phyloP scores from a whole-genome alignment of 2,888 invertebrate species.

The Polyommatus icarus region DNA sequence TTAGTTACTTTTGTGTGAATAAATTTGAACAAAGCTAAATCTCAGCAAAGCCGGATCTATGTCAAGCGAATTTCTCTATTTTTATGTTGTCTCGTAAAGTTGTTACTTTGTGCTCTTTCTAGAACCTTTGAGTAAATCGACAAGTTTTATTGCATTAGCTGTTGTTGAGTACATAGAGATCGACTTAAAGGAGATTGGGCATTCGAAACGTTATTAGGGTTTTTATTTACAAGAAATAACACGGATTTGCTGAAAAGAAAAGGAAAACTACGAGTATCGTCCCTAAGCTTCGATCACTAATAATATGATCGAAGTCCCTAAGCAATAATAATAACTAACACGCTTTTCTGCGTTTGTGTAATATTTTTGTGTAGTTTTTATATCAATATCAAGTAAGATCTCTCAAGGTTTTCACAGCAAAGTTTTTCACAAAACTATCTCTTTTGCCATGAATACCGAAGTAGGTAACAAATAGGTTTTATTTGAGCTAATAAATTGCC shows the following conservation, averaged over 20 bases:
- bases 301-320: no score
- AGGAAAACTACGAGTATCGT: background rate
- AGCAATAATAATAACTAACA: background rate
- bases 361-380: no score
- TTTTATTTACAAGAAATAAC: background rate
- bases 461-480: background rate
- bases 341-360: no score
- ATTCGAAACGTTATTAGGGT: background rate
- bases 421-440: background rate
- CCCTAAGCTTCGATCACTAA: no score
- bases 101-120: slow-evolving; percentile 2
- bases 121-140: slow-evolving; percentile 14
- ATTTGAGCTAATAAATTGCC: slow-evolving; percentile 17
- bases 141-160: background rate
- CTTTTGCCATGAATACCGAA: background rate
- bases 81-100: background rate
- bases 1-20: slow-evolving; percentile 1
- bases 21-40: slow-evolving; percentile 11
- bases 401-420: background rate
- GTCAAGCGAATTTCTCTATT: slow-evolving; percentile 24
- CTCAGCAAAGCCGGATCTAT: slow-evolving; percentile 18
- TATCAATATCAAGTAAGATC: background rate
- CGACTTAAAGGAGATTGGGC: background rate
- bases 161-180: background rate
- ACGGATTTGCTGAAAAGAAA: background rate